phyloP scores from a whole-genome alignment of 1,140 invertebrate genomes.

The Procambarus virginalis region DNA sequence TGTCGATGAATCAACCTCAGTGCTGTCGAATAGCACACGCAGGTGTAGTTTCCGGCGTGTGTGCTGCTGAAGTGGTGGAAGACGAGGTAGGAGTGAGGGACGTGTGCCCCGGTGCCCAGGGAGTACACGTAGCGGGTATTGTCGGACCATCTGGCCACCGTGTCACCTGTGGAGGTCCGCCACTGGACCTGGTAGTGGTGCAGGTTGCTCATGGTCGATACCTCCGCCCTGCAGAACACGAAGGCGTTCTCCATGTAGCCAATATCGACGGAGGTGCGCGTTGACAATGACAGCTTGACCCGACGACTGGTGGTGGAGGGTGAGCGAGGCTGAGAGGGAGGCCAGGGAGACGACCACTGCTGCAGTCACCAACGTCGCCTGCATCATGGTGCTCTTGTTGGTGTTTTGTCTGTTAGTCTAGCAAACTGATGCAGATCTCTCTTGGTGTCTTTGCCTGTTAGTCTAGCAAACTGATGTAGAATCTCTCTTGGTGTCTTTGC shows the following conservation, averaged over 20 bases:
- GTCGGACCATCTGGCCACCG: constrained; percentile 5
- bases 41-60: constrained; percentile 4
- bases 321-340: background rate
- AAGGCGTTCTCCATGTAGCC: constrained; percentile 7
- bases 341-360: background rate
- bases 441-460: too few species aligned
- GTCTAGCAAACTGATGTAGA: too few species aligned
- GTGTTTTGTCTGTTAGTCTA: too few species aligned
- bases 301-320: background rate
- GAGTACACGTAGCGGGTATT: background rate
- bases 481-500: too few species aligned
- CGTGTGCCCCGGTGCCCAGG: background rate
- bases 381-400: background rate
- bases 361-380: background rate
- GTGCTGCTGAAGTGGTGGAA: background rate
- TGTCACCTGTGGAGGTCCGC: background rate
- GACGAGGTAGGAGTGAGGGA: background rate
- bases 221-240: background rate
- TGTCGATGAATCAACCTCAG: background rate
- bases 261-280: background rate
- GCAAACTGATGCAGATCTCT: too few species aligned
- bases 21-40: background rate
- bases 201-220: background rate
- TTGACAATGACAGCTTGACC: background rate
- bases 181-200: background rate